Base-by-base conservation (phyloP, 2,113 vertebrate species). In the Australoheros scitulus region DNA sequence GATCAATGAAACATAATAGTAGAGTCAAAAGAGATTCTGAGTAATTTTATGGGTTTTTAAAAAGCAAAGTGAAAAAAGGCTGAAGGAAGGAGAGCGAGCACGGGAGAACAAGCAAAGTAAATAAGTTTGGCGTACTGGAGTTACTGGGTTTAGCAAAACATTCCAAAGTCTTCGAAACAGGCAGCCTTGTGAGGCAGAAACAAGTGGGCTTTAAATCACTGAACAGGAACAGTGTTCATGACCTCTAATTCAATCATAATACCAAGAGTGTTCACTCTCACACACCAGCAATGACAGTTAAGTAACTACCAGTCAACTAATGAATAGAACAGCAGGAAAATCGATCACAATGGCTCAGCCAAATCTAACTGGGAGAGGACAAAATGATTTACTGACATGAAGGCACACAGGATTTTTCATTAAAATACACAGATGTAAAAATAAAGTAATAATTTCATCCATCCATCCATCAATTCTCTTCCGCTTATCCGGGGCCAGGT, bases 61-160 rank as follows among this genome's bases (percentile, higher is more conserved):
- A 80, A 41, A 81, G 82, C 85, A 91, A 90, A 87, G 87, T 87
- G 90, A 87, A 79, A 88, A 88, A 89, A 89, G 26, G 17, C 68
- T 55, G 72, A 61, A 8, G 26, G 82, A 89, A 61, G 78, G 90
- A 80, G 89, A 91, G 83, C 64, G 82, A 85, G 90, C 59, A 56
- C 3, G 52, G 91, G 68, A 76, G 83, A 84, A 86, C 82, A 84
- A 91, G 91, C 84, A 94, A 95, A 94, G 94, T 91, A 94, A 96
- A 96, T 91, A 95, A 77, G 83, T 91, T 94, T 85, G 91, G 90
- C 87, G 68, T 91, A 87, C 76, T 65, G 65, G 92, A 95, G 95
- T 94, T 94, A 95, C 78, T 86, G 93, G 87, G 95, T 95, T 96
- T 95, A 96, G 92, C 86, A 96, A 95, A 96, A 95, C 95, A 96